Evolutionary conservation across 2,888 invertebrate species (phyloP).

Genomic region (Thecophora atra): DNA sequence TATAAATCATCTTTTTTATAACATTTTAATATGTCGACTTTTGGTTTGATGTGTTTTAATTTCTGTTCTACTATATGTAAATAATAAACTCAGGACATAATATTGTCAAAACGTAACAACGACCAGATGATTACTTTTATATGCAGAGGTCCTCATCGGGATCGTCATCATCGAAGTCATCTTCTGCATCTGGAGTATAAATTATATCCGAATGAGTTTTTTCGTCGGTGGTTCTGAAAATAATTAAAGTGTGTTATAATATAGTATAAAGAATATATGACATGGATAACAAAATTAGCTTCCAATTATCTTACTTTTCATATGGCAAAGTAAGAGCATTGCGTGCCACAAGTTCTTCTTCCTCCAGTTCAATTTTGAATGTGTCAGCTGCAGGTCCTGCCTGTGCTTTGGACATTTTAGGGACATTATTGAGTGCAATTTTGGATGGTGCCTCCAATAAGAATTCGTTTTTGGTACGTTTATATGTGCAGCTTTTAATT

Average conservation of each 20-base stretch:
- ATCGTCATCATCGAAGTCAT: constrained; percentile 88
- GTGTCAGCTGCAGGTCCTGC: constrained; percentile 52
- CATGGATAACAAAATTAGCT: neutral
- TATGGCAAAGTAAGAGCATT: constrained; percentile 65
- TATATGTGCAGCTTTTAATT: constrained; percentile 56
- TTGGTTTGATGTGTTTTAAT: no score
- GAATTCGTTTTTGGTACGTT: constrained; percentile 54
- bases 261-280: neutral
- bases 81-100: neutral
- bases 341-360: constrained; percentile 63
- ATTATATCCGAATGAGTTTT: constrained; percentile 72
- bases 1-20: no score
- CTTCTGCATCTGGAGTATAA: constrained; percentile 80
- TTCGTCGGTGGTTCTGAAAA: constrained; percentile 65
- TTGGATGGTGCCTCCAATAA: constrained; percentile 46
- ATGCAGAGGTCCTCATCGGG: constrained; percentile 78
- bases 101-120: constrained; percentile 29
- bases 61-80: no score
- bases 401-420: constrained; percentile 9
- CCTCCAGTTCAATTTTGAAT: constrained; percentile 65
- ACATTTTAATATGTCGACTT: no score
- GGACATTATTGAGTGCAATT: neutral
- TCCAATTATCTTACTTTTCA: constrained; percentile 56
- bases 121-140: constrained; percentile 53
- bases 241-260: neutral